Conservation (phyloP, 2,888 invertebrate genomes). For the Thymelicus lineola region DNA sequence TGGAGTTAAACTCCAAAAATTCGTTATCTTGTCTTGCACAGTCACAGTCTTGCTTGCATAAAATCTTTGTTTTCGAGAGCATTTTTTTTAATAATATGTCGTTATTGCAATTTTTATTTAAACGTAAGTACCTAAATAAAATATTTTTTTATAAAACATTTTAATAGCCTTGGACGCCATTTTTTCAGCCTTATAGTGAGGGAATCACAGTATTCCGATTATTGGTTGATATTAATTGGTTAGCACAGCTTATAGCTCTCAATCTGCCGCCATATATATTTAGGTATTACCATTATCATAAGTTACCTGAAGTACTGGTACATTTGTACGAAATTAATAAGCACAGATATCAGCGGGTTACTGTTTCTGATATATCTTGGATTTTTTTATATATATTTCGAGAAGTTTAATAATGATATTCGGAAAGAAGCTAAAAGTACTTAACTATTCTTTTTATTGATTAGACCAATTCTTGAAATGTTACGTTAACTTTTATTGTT, state of each 20-base stretch:
- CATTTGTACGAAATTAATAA: conserved; percentile 1
- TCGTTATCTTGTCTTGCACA: too few relatives aligned
- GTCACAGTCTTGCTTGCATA: too few relatives aligned
- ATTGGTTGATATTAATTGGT: background rate
- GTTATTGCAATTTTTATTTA: too few relatives aligned
- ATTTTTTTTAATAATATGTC: too few relatives aligned
- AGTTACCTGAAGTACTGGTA: conserved; percentile 27
- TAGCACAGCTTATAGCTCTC: background rate
- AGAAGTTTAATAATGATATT: background rate
- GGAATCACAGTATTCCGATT: background rate
- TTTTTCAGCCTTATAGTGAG: background rate
- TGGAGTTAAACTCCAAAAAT: too few relatives aligned
- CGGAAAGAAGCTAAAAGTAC: background rate
- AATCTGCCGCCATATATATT: background rate
- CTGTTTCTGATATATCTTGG: background rate
- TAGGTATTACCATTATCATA: conserved; percentile 4
- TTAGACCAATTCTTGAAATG: conserved; percentile 5
- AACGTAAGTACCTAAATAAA: too few relatives aligned
- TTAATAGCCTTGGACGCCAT: background rate
- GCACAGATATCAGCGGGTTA: background rate
- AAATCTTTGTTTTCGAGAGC: too few relatives aligned
- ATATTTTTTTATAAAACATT: background rate
- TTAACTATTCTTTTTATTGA: conserved; percentile 14
- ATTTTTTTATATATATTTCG: background rate
- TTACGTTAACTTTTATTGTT: conserved; percentile 32